These are phyloP conservation scores for Camelus dromedarius DNA, from an alignment of 2,113 vertebrate genomes.

Conservation along the genomic window DNA sequence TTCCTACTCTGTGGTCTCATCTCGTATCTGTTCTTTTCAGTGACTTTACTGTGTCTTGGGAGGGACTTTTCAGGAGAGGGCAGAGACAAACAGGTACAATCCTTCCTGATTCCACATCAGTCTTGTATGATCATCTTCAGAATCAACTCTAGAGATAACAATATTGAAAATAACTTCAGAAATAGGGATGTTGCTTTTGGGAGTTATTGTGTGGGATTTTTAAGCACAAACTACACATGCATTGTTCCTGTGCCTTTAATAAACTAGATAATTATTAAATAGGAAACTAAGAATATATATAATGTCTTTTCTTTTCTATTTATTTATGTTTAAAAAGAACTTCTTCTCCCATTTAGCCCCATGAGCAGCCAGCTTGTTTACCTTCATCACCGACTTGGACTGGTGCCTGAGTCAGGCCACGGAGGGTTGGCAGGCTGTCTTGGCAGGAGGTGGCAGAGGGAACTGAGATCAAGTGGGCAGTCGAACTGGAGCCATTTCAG, in stretches of 20 bases:
- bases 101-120: not conserved
- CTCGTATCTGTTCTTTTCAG: not conserved
- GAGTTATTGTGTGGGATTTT: not conserved
- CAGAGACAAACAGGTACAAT: not conserved
- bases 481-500: not conserved
- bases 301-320: not conserved
- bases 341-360: not conserved
- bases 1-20: not conserved
- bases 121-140: not conserved
- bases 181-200: not conserved
- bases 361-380: not conserved
- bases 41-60: not conserved
- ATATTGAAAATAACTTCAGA: not conserved
- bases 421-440: fast-evolving
- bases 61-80: not conserved
- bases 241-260: not conserved
- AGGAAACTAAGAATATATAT: not conserved
- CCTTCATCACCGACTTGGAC: not conserved
- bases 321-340: not conserved
- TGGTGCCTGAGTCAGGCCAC: fast-evolving
- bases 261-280: not conserved
- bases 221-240: not conserved
- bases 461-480: not conserved
- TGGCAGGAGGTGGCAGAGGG: not conserved
- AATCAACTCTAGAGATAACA: not conserved